phyloP scores from a whole-genome alignment of 2,797 vertebrate species.

The Phoxinus dragarum region DNA sequence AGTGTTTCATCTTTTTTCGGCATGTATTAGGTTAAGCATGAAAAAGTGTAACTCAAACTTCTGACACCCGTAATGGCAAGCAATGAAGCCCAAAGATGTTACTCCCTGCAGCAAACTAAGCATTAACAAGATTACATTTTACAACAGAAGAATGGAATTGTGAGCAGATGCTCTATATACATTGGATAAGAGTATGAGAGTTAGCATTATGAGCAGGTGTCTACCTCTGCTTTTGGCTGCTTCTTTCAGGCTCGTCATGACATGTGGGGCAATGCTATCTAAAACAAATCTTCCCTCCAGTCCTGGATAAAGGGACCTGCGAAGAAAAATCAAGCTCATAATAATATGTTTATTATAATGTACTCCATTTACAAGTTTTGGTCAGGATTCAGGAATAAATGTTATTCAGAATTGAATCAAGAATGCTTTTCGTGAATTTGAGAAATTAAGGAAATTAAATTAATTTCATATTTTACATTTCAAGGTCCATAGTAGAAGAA shows the following conservation, averaged over 20 bases:
- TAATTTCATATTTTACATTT: too few relatives aligned
- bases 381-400: not conserved
- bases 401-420: not conserved
- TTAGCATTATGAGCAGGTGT: slow-evolving; percentile 38
- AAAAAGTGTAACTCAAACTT: slow-evolving; percentile 41
- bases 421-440: not conserved
- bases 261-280: slow-evolving; percentile 86
- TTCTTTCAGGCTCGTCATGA: slow-evolving; percentile 89
- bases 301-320: slow-evolving; percentile 92
- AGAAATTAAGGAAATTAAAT: not conserved
- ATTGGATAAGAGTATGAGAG: slow-evolving; percentile 3
- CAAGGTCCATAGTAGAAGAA: too few relatives aligned
- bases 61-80: slow-evolving; percentile 57
- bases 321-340: slow-evolving; percentile 38
- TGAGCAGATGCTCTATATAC: slow-evolving; percentile 29
- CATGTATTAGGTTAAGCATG: slow-evolving; percentile 48
- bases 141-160: slow-evolving; percentile 3
- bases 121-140: not conserved
- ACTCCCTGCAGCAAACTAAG: slow-evolving; percentile 25
- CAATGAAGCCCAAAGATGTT: slow-evolving; percentile 57
- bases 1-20: slow-evolving; percentile 46
- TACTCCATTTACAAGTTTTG: not conserved
- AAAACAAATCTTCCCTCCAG: slow-evolving; percentile 90
- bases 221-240: slow-evolving; percentile 95
- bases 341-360: not conserved